Evolutionary conservation across 2,113 vertebrate genomes (phyloP).

Genomic region (Chrysemys picta): DNA sequence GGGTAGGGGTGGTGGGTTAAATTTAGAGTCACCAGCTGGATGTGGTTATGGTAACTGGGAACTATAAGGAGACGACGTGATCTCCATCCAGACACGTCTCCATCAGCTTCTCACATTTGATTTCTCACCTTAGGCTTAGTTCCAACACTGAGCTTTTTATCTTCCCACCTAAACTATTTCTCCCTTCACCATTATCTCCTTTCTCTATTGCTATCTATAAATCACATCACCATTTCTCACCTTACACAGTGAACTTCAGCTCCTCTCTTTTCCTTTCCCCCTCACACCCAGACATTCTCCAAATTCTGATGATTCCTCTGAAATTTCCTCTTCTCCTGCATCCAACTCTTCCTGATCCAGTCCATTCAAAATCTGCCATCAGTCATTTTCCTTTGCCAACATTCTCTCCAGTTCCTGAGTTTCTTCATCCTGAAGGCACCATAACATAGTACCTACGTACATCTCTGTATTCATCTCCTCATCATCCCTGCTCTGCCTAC

Average conservation of each 20-base stretch:
- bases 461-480: background rate
- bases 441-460: background rate
- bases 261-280: background rate
- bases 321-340: background rate
- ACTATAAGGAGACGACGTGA: background rate
- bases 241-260: background rate
- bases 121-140: background rate
- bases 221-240: rapidly evolving
- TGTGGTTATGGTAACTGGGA: background rate
- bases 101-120: background rate
- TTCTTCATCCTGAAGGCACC: background rate
- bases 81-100: background rate
- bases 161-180: background rate
- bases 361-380: background rate
- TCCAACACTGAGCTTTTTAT: background rate
- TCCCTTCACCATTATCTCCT: background rate
- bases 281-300: background rate
- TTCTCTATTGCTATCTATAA: background rate
- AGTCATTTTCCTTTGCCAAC: background rate
- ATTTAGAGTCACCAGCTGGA: background rate
- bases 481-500: background rate
- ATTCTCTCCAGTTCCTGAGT: background rate
- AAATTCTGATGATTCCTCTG: background rate
- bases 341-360: background rate
- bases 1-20: background rate